Conservation (phyloP, 2,888 invertebrate genomes). For the Auanema freiburgensis region DNA sequence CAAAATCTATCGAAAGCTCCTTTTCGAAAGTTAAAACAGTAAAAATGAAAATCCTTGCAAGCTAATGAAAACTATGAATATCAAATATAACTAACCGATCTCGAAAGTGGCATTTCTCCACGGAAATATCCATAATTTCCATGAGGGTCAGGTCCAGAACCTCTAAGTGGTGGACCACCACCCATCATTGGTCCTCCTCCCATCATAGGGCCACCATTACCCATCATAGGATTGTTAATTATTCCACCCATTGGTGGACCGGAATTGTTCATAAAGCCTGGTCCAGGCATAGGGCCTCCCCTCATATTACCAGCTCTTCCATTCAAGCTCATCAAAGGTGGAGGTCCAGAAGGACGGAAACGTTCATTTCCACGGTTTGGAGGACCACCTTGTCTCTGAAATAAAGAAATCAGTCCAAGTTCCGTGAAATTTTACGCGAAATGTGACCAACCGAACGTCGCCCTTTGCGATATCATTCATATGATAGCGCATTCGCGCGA, state of each 20-base stretch:
- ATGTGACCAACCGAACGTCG: too few relatives aligned
- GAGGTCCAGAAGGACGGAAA: not conserved
- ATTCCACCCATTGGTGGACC: not conserved
- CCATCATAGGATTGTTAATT: slow-evolving; percentile 1
- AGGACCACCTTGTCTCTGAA: not conserved
- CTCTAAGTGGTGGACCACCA: slow-evolving; percentile 5
- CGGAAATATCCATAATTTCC: slow-evolving; percentile 18
- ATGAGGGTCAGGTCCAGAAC: slow-evolving; percentile 16
- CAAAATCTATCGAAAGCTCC: too few relatives aligned
- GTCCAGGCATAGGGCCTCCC: not conserved
- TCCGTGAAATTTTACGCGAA: too few relatives aligned
- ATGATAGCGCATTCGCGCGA: not conserved
- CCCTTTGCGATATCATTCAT: too few relatives aligned
- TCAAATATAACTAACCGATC: not conserved
- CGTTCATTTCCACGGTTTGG: not conserved
- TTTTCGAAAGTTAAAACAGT: too few relatives aligned
- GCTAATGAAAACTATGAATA: too few relatives aligned
- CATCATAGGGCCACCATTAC: slow-evolving; percentile 7
- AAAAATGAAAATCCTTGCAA: too few relatives aligned
- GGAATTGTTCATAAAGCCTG: not conserved
- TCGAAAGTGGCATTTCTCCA: not conserved
- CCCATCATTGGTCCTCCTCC: slow-evolving; percentile 9
- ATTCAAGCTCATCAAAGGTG: slow-evolving; percentile 3
- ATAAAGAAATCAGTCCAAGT: too few relatives aligned
- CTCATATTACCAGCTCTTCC: not conserved